Base-by-base conservation (phyloP, 2,888 invertebrate species). In the Trilocha varians region DNA sequence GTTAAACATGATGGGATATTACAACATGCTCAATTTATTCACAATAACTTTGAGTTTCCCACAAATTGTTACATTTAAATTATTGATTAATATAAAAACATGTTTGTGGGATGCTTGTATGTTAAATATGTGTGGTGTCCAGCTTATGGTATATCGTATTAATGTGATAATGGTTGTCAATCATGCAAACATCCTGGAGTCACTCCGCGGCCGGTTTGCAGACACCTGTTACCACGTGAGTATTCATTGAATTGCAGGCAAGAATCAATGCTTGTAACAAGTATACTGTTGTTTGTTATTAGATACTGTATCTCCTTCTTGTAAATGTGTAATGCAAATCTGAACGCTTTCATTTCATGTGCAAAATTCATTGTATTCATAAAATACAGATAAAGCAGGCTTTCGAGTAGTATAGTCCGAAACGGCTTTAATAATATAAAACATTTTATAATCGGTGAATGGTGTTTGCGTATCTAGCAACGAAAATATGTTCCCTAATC, bases 111-210 rank as follows among this genome's bases (percentile, higher is more conserved):
- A 64, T 69, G 65, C 63, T 68, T 72, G n/a, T 62, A 54, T 46
- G 48, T 54, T 50, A 65, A 50, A 46, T 47, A 43, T 62, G 58
- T 73, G 69, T 71, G 69, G 74, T 67, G 63, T 65, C 50, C 57
- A 70, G 80, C 77, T 78, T 78, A 59, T 79, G 74, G 74, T 78
- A 65, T 72, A 68, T 73, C 73, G 66, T 80, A 84, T 83, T 84
- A 85, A 84, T 84, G 69, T 80, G 65, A 78, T 80, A 74, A 83
- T 84, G 83, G 82, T 85, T 85, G 82, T 84, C 83, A 72, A 79
- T 84, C 83, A 84, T 84, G 85, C 85, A 72, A 78, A 77, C 83
- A 59, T 52, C 71, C 69, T 65, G 83, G 83, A 79, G 82, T 68
- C 64, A 60, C 70, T 66, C 67, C 65, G 70, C 74, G 70, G 69